These are phyloP conservation scores for Salmo trutta DNA, from an alignment of 2,797 vertebrate genomes.

Conservation along the genomic window DNA sequence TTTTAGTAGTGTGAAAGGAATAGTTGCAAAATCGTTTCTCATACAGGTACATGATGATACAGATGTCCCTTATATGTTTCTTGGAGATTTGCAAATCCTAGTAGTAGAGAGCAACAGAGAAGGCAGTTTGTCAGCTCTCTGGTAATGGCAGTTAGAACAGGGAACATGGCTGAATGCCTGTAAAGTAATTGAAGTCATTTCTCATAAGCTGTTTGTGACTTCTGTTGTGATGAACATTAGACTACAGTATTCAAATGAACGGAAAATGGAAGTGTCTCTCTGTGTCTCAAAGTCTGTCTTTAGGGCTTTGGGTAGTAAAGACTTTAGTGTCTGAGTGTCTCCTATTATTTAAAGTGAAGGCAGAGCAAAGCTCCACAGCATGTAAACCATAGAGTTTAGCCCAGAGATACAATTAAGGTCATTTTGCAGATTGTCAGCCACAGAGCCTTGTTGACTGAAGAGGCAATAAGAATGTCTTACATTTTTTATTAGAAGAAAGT, in stretches of 20 bases:
- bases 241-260: conserved; percentile 35
- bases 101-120: conserved; percentile 32
- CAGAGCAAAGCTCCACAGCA: conserved; percentile 33
- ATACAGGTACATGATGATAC: no score
- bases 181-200: conserved; percentile 65
- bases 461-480: conserved; percentile 54
- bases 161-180: conserved; percentile 52
- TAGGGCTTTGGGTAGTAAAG: conserved; percentile 38
- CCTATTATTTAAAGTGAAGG: conserved; percentile 36
- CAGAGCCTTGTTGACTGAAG: conserved; percentile 49
- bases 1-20: no score
- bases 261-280: conserved; percentile 43
- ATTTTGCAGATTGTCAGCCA: conserved; percentile 52
- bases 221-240: conserved; percentile 55
- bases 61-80: conserved; percentile 16
- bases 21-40: no score
- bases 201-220: conserved; percentile 61
- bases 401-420: conserved; percentile 62
- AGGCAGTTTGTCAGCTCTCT: conserved; percentile 46
- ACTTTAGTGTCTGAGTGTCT: conserved; percentile 23
- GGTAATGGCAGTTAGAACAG: conserved; percentile 37
- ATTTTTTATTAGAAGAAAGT: conserved; percentile 56
- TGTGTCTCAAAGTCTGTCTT: conserved; percentile 28
- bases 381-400: conserved; percentile 32
- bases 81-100: conserved; percentile 55